Conservation (phyloP, 2,888 invertebrate genomes). For the Buathra laborator region DNA sequence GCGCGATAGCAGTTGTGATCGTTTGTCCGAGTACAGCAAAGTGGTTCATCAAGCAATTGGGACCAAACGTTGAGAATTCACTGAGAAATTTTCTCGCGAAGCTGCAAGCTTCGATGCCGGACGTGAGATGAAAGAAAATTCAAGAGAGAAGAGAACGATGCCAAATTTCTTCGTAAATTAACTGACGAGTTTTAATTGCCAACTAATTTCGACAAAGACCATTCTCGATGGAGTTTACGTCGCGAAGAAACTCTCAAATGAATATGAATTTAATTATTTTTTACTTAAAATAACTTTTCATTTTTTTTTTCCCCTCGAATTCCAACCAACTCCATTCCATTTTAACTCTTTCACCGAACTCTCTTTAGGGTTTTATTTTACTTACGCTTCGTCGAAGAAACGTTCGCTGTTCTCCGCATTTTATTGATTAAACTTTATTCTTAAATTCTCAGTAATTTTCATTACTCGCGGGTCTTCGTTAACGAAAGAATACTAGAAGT, state of each 20-base stretch:
- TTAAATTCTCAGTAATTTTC: conserved; percentile 3
- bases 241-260: neutral
- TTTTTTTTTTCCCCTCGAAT: neutral
- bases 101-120: conserved; percentile 65
- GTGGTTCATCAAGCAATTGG: conserved; percentile 74
- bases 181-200: neutral
- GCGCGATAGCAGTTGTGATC: conserved; percentile 75
- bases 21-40: conserved; percentile 77
- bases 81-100: conserved; percentile 64
- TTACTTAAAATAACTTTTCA: neutral
- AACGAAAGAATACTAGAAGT: conserved; percentile 13
- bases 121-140: conserved; percentile 48
- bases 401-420: neutral
- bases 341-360: neutral
- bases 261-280: neutral
- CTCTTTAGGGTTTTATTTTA: neutral
- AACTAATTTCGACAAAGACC: neutral
- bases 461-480: neutral
- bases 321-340: neutral
- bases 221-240: neutral
- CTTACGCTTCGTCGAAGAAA: neutral
- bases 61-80: conserved; percentile 70
- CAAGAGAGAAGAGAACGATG: neutral
- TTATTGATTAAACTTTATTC: conserved; percentile 24
- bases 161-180: neutral